phyloP scores from a whole-genome alignment of 2,113 vertebrate species.

The Brevimyrus niger region DNA sequence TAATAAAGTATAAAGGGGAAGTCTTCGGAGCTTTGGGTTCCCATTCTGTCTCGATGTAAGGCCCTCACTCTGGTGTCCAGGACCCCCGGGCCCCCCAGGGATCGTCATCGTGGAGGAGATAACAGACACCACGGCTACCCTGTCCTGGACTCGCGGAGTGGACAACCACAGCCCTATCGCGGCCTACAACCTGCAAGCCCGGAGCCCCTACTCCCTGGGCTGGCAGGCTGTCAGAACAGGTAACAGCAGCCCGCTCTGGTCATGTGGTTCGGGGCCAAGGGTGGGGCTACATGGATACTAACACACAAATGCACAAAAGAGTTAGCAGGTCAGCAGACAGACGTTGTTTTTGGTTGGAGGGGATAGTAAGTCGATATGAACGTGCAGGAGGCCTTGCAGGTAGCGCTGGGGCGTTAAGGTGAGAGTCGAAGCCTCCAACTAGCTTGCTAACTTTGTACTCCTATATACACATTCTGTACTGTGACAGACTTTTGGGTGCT shows the following conservation, averaged over 20 bases:
- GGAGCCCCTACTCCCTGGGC: slow-evolving; percentile 92
- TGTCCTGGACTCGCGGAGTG: slow-evolving; percentile 85
- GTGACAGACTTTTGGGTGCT: not conserved
- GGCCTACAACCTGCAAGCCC: slow-evolving; percentile 86
- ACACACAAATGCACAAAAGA: not conserved
- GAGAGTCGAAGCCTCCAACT: not conserved
- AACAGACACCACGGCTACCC: slow-evolving; percentile 80
- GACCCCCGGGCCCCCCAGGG: slow-evolving; percentile 91
- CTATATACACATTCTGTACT: not conserved
- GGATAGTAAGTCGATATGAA: not conserved
- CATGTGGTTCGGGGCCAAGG: not conserved
- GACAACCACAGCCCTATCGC: slow-evolving; percentile 94
- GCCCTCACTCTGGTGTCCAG: slow-evolving; percentile 47
- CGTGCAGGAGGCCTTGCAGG: not conserved
- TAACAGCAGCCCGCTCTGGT: slow-evolving; percentile 46
- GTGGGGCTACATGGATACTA: not conserved
- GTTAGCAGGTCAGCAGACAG: not conserved
- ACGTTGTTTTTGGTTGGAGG: not conserved
- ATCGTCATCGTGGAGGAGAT: slow-evolving; percentile 96
- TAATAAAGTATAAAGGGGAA: not conserved
- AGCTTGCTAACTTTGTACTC: not conserved
- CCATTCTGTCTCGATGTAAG: not conserved
- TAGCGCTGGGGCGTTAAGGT: not conserved
- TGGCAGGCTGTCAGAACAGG: slow-evolving; percentile 94
- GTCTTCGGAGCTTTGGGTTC: not conserved